A percentile compares a stretch with the other conserved stretches of the same genome.
Evolutionary conservation across 2,888 invertebrate genomes (phyloP).

Genomic region (Pseudeuparius sepicola): DNA sequence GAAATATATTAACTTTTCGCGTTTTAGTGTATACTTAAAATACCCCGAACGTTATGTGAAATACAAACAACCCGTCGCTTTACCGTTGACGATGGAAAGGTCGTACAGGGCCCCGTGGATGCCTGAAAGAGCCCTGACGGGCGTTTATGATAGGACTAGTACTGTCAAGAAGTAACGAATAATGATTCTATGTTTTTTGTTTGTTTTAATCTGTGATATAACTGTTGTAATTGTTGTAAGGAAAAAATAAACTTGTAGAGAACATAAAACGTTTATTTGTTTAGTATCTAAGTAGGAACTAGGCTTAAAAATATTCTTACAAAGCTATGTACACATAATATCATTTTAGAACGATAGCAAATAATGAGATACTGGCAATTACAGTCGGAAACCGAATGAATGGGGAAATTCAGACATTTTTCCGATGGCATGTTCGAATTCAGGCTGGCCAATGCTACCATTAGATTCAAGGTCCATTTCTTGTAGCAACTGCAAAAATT

Average conservation of each 20-base stretch:
- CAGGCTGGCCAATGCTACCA: constrained; percentile 47
- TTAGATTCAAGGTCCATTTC: constrained; percentile 51
- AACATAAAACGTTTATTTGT: too few relatives aligned
- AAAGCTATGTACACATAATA: too few relatives aligned
- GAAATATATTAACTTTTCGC: constrained; percentile 7
- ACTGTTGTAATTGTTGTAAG: too few relatives aligned
- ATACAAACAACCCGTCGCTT: constrained; percentile 49
- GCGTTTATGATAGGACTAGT: constrained; percentile 45
- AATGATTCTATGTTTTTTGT: too few relatives aligned
- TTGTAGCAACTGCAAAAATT: constrained; percentile 45
- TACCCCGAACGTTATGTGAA: constrained; percentile 48
- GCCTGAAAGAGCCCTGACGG: constrained; percentile 47
- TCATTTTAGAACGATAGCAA: too few relatives aligned
- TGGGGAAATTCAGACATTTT: constrained; percentile 53
- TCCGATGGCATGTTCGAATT: constrained; percentile 51
- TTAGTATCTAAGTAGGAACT: too few relatives aligned
- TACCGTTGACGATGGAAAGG: constrained; percentile 44
- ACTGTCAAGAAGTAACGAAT: too few relatives aligned
- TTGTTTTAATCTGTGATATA: too few relatives aligned
- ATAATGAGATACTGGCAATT: too few relatives aligned
- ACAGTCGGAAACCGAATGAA: constrained; percentile 50
- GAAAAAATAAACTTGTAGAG: too few relatives aligned
- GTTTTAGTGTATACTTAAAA: constrained; percentile 43
- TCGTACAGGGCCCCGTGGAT: constrained; percentile 43
- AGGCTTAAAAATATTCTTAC: too few relatives aligned